Evolutionary conservation across 2,888 invertebrate genomes (phyloP).

Genomic region (Platerodrilus igneus): DNA sequence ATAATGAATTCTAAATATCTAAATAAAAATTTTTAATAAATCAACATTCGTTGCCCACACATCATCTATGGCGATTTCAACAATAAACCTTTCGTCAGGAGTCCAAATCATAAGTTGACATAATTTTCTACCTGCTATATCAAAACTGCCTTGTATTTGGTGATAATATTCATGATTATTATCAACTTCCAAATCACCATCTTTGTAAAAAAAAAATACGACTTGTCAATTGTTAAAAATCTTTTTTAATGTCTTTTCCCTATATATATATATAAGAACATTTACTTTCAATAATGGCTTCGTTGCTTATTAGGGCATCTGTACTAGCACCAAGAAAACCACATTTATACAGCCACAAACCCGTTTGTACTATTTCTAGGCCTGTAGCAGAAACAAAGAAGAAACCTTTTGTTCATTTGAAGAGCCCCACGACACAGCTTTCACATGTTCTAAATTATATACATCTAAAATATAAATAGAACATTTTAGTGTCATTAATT

Average conservation of each 20-base stretch:
- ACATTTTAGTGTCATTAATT: too few species aligned
- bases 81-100: constrained; percentile 2
- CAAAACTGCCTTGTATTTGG: constrained; percentile 10
- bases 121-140: constrained; percentile 4
- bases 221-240: constrained; percentile 4
- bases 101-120: constrained; percentile 8
- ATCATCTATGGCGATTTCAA: too few species aligned
- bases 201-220: not conserved
- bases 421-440: constrained; percentile 1
- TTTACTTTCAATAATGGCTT: constrained; percentile 17
- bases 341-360: constrained; percentile 10
- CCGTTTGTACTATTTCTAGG: not conserved
- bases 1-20: too few species aligned
- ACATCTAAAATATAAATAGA: not conserved
- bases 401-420: constrained; percentile 1
- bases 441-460: constrained; percentile 7
- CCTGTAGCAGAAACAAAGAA: not conserved
- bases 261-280: constrained; percentile 14
- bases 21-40: constrained; percentile 1
- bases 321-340: constrained; percentile 13
- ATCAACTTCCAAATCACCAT: constrained; percentile 2
- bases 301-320: constrained; percentile 14
- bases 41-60: not conserved
- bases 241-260: constrained; percentile 1
- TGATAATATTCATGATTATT: constrained; percentile 7